Conservation (phyloP, 2,113 vertebrate species). For the Maccullochella peelii region DNA sequence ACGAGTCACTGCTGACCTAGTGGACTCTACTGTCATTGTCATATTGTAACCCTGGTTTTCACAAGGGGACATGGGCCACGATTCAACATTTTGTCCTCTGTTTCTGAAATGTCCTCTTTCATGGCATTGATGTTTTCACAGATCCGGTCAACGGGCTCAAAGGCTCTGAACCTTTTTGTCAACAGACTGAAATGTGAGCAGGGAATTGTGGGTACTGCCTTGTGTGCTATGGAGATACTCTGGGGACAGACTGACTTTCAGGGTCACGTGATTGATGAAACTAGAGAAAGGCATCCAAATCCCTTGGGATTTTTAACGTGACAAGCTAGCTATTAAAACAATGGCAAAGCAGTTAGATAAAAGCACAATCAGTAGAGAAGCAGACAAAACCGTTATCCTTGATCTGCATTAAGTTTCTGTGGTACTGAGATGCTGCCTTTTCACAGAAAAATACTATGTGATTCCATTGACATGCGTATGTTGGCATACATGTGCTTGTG, state of each 20-base stretch:
- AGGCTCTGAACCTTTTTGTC: slow-evolving; percentile 30
- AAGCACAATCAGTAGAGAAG: not conserved
- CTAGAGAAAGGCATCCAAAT: slow-evolving; percentile 13
- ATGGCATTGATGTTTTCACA: slow-evolving; percentile 8
- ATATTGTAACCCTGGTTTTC: not conserved
- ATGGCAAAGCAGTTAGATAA: not conserved
- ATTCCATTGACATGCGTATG: no score
- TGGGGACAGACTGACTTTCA: slow-evolving; percentile 34
- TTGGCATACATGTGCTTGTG: no score
- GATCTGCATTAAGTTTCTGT: not conserved
- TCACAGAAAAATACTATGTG: not conserved
- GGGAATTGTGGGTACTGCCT: slow-evolving; percentile 4
- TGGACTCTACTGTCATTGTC: not conserved
- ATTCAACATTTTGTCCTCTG: slow-evolving; percentile 6
- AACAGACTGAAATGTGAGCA: slow-evolving; percentile 31
- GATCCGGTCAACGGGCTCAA: not conserved
- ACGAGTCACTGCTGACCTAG: not conserved
- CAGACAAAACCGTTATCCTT: not conserved
- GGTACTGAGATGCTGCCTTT: not conserved
- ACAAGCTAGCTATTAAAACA: not conserved
- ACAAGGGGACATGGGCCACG: not conserved
- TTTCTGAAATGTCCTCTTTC: slow-evolving; percentile 25
- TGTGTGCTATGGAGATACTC: slow-evolving; percentile 15
- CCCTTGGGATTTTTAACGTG: slow-evolving; percentile 13
- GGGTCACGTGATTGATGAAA: slow-evolving; percentile 26